These are phyloP conservation scores for Trinorchestia longiramus DNA, from an alignment of 1,140 invertebrate species.

Conservation along the genomic window DNA sequence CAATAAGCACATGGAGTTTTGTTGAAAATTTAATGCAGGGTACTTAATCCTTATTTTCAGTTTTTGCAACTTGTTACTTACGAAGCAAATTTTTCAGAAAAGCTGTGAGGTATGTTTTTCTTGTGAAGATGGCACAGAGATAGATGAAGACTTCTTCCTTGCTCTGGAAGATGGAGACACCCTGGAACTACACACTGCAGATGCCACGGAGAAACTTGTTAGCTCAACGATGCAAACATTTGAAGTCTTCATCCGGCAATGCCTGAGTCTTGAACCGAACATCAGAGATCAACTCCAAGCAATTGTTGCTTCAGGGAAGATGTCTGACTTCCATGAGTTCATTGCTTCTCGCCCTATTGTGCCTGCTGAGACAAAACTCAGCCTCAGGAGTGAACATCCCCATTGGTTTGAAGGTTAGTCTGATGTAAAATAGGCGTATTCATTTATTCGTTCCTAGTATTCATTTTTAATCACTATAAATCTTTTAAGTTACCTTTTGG, in stretches of 20 bases:
- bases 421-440: neutral
- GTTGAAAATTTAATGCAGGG: no score
- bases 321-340: neutral
- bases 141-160: neutral
- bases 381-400: neutral
- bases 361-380: neutral
- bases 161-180: neutral
- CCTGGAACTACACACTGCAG: neutral
- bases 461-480: no score
- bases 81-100: neutral
- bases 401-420: neutral
- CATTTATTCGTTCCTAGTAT: no score
- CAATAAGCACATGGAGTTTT: no score
- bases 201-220: neutral
- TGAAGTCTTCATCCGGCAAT: neutral
- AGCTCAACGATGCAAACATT: neutral
- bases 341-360: neutral
- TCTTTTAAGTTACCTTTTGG: no score
- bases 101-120: neutral
- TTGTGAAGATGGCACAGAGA: neutral
- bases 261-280: neutral
- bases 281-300: neutral
- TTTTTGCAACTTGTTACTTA: neutral
- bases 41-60: neutral
- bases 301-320: neutral